Evolutionary conservation across 2,797 vertebrate genomes (phyloP).

Genomic region (Takifugu rubripes): DNA sequence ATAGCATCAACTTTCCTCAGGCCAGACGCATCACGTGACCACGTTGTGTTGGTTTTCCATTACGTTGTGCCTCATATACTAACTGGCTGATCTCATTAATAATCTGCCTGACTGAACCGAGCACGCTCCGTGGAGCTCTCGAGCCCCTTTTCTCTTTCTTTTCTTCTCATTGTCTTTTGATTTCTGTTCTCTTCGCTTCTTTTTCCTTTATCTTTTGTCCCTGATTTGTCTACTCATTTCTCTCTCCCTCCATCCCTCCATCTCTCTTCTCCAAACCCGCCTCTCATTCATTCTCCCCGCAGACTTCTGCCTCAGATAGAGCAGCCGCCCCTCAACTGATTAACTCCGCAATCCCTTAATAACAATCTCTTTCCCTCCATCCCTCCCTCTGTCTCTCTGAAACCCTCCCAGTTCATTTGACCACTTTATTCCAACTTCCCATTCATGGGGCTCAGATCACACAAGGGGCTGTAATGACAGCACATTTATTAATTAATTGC

Average conservation of each 20-base stretch:
- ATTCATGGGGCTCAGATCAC: constrained; percentile 75
- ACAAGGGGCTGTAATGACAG: constrained; percentile 81
- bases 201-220: background rate
- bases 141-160: background rate
- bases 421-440: constrained; percentile 69
- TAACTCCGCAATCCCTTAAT: constrained; percentile 73
- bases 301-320: constrained; percentile 62
- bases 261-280: constrained; percentile 51
- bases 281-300: constrained; percentile 49
- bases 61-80: constrained; percentile 39
- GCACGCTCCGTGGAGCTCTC: constrained; percentile 17
- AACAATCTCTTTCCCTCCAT: constrained; percentile 69
- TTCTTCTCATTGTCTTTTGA: constrained; percentile 49
- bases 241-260: constrained; percentile 17
- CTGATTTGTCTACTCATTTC: constrained; percentile 10
- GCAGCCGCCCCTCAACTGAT: constrained; percentile 63
- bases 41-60: constrained; percentile 1
- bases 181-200: constrained; percentile 2
- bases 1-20: too few relatives aligned
- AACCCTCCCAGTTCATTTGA: constrained; percentile 73
- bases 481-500: constrained; percentile 87
- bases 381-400: constrained; percentile 56
- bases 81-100: constrained; percentile 71
- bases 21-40: too few relatives aligned
- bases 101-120: constrained; percentile 66